Conservation (phyloP, 1,140 invertebrate genomes). For the Zophobas atratus region DNA sequence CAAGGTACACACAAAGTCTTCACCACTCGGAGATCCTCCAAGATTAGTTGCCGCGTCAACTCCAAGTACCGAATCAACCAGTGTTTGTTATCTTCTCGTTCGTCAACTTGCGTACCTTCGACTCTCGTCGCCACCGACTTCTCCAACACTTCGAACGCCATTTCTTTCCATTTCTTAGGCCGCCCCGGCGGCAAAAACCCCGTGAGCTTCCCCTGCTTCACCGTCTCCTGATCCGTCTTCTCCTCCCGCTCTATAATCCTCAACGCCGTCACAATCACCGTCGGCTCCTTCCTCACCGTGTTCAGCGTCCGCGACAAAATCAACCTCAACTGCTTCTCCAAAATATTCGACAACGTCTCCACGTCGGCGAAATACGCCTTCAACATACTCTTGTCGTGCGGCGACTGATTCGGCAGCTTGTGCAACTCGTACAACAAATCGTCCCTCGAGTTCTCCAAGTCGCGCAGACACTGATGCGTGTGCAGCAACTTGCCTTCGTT, state of each 20-base stretch:
- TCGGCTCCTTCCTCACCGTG: conserved; percentile 95
- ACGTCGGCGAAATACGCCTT: conserved; percentile 98
- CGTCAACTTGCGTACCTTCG: conserved; percentile 94
- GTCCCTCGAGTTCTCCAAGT: conserved; percentile 96
- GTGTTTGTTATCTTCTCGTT: conserved; percentile 92
- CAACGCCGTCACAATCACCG: conserved; percentile 95
- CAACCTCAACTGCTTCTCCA: conserved; percentile 93
- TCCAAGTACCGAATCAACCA: conserved; percentile 89
- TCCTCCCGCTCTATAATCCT: conserved; percentile 98
- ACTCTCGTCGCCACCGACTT: conserved; percentile 87
- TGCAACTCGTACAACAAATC: conserved; percentile 96
- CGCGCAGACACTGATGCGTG: conserved; percentile 95
- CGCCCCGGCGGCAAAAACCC: conserved; percentile 94
- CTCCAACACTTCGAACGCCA: conserved; percentile 88
- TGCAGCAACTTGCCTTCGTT: conserved; percentile 95
- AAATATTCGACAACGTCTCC: conserved; percentile 88
- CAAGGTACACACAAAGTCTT: conserved; percentile 94
- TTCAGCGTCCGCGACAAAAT: conserved; percentile 93
- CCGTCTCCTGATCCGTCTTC: conserved; percentile 87
- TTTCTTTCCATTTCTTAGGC: conserved; percentile 93
- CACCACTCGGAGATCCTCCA: conserved; percentile 94
- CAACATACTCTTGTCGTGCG: conserved; percentile 91
- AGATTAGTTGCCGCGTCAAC: conserved; percentile 87
- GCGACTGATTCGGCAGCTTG: conserved; percentile 92
- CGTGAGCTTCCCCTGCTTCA: conserved; percentile 83